Percentiles rank a stretch among this genome's conserved stretches.
Conservation (phyloP, 1,140 invertebrate species). For the Asobara japonica region DNA sequence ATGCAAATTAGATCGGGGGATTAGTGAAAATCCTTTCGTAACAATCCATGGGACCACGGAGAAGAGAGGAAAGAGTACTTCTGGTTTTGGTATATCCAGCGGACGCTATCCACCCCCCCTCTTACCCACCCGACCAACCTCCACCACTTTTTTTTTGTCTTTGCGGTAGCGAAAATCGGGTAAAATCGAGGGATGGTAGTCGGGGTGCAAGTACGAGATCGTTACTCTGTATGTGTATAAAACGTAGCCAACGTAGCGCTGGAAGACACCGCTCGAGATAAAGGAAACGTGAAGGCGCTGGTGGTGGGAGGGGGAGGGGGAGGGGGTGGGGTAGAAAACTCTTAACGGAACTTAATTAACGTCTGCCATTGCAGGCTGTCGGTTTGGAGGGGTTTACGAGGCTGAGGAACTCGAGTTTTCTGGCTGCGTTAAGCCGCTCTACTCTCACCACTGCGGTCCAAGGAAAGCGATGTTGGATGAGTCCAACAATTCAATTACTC, state of each 20-base stretch:
- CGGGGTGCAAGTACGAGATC: constrained; percentile 1
- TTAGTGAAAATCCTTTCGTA: constrained; percentile 67
- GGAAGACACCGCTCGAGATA: constrained; percentile 19
- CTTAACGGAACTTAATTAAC: constrained; percentile 64
- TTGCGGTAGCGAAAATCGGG: constrained; percentile 33
- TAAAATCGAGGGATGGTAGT: constrained; percentile 43
- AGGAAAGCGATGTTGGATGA: constrained; percentile 22
- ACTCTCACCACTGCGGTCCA: not conserved
- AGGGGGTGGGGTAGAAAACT: constrained; percentile 47
- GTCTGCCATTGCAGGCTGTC: constrained; percentile 52
- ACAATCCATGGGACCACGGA: constrained; percentile 48
- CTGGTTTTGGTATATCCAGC: too few species aligned
- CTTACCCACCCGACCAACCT: not conserved
- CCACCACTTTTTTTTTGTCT: not conserved
- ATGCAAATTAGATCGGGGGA: constrained; percentile 66
- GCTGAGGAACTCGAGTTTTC: constrained; percentile 15
- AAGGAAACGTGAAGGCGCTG: constrained; percentile 9
- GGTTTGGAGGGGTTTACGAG: constrained; percentile 47
- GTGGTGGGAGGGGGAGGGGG: not conserved
- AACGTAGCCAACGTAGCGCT: not conserved
- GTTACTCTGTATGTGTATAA: constrained; percentile 8
- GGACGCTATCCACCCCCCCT: too few species aligned
- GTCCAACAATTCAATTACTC: constrained; percentile 29
- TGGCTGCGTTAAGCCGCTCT: constrained; percentile 8
- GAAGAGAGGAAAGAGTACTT: not conserved